Evolutionary conservation across 2,888 invertebrate species (phyloP), one percentile per base, ranked within the genome.

Genomic region (Electrophaes corylata): DNA sequence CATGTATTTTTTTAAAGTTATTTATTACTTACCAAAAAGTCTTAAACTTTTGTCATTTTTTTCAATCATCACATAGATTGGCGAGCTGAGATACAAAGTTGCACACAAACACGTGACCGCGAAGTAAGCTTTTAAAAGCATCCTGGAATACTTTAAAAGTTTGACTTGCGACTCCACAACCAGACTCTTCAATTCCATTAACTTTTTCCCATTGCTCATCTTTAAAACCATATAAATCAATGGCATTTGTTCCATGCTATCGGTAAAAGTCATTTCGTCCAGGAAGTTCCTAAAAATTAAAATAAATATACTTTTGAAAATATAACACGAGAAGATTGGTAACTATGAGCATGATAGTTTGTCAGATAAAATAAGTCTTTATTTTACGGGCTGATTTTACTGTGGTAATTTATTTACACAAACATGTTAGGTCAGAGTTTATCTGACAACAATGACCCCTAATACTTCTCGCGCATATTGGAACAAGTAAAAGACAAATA

Each of bases 21-120:
- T n/a, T 29, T 29, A 10, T 29, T 26, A 31, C 75, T 78, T 70
- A 88, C 91, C 90, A 45, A 91, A 71, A 35, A 89, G 74, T 19
- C 90, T 74, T 23, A 85, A 66, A 18, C 79, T 75, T 0, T 77
- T 55, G 59, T 90, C 86, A 33, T 81, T 67, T 3, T 70, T 76
- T 1, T 75, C 60, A 47, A 70, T 20, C 85, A 90, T 89, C 18
- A 62, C 51, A 61, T 83, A 88, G 56, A 90, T 79, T 0, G 89
- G 84, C 56, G 74, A 78, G 46, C 81, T 82, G 5, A 89, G 70
- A 46, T 90, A 90, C 61, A 89, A 60, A 1, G 82, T 83, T 0
- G 81, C 84, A 41, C 79, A 78, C 3, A 83, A 12, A 8, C 67
- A 20, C 8, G 79, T 83, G 0, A 85, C 84, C 41, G 65, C 65